A percentile compares a stretch with the other conserved stretches of the same genome.
Conservation (phyloP, 2,797 vertebrate species). For the Squalus acanthias region DNA sequence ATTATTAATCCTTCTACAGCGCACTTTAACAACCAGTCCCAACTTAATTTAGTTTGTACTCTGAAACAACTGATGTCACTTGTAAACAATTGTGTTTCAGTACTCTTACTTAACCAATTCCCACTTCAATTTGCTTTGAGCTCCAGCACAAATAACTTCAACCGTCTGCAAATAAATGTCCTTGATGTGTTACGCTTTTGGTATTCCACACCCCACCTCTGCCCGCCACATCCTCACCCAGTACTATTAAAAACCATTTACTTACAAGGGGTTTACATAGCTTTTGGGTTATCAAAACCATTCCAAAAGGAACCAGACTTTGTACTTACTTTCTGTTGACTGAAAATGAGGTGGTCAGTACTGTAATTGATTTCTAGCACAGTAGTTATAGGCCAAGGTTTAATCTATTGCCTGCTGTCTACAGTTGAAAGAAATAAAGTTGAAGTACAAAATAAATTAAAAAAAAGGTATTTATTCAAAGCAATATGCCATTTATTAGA, state of each 20-base stretch:
- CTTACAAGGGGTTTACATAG: neutral
- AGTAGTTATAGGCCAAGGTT: neutral
- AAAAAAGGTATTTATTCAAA: neutral
- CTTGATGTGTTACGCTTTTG: neutral
- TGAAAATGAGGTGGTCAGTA: neutral
- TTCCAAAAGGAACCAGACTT: neutral
- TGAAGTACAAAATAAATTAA: neutral
- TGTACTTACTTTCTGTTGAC: neutral
- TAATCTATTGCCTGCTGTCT: neutral
- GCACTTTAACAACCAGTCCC: neutral
- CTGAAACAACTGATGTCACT: neutral
- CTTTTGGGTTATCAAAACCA: neutral
- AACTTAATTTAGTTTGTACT: neutral
- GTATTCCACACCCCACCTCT: too few relatives aligned
- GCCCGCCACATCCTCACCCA: too few relatives aligned
- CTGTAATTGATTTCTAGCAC: neutral
- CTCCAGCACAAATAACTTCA: neutral
- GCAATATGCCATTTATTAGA: neutral
- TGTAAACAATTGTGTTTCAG: neutral
- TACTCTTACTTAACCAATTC: neutral
- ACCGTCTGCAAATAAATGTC: neutral
- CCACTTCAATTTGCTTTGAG: constrained; percentile 16
- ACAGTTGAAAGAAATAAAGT: neutral
- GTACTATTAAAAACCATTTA: neutral
- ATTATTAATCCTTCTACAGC: neutral